Evolutionary conservation across 2,888 invertebrate genomes (phyloP).

Genomic region (Leptopilina myrica): DNA sequence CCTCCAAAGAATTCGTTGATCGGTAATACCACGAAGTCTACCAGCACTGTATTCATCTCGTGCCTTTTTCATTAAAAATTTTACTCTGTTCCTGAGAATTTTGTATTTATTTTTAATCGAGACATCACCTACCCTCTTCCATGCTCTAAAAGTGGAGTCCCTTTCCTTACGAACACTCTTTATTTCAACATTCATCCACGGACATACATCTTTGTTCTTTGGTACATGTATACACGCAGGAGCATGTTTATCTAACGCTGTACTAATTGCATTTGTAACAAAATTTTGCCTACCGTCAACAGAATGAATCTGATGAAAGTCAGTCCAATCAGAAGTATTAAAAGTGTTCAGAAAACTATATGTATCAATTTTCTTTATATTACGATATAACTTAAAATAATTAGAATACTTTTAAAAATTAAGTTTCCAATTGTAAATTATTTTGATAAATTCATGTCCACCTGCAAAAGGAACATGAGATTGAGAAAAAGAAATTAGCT

Average conservation of each 20-base stretch:
- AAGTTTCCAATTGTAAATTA: not conserved
- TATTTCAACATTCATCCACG: not conserved
- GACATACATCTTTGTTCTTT: not conserved
- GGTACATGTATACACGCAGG: not conserved
- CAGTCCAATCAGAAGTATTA: not conserved
- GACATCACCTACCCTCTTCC: not conserved
- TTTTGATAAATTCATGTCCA: not conserved
- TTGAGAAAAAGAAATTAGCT: not conserved
- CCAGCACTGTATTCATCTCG: not conserved
- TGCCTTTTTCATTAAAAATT: not conserved
- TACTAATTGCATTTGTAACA: not conserved
- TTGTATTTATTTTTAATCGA: not conserved
- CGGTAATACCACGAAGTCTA: not conserved
- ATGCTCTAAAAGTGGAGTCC: not conserved
- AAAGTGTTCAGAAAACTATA: not conserved
- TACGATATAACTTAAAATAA: not conserved
- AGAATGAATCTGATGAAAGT: not conserved
- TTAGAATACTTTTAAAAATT: not conserved
- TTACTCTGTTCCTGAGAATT: no score
- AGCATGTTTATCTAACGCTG: not conserved
- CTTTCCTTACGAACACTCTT: not conserved
- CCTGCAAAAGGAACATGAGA: not conserved
- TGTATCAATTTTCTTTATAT: not conserved
- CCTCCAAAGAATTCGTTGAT: no score
- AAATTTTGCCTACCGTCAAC: not conserved